Percentiles rank a stretch among this genome's conserved stretches.
Evolutionary conservation across 2,888 invertebrate genomes (phyloP).

Genomic region (Nephrotoma flavescens): DNA sequence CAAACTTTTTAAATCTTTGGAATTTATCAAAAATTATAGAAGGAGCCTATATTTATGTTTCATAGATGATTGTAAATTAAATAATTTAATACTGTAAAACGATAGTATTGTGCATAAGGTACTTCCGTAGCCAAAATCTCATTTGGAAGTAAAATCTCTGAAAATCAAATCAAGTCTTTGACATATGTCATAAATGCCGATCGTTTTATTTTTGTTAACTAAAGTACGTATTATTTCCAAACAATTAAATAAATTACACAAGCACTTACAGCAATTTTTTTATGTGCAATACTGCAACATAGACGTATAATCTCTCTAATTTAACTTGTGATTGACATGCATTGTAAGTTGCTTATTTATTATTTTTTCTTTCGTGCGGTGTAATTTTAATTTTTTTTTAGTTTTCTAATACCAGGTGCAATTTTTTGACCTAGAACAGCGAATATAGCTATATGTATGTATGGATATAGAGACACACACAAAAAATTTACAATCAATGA

Average conservation of each 20-base stretch:
- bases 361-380: not conserved
- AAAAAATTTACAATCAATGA: not conserved
- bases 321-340: not conserved
- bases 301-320: not conserved
- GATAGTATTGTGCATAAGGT: too few relatives aligned
- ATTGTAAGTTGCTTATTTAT: not conserved
- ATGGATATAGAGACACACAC: not conserved
- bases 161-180: not conserved
- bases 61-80: too few relatives aligned
- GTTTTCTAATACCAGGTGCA: not conserved
- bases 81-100: too few relatives aligned
- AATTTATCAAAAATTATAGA: too few relatives aligned
- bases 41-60: too few relatives aligned
- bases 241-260: not conserved
- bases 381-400: not conserved
- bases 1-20: too few relatives aligned
- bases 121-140: too few relatives aligned
- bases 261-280: not conserved
- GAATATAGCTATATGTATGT: not conserved
- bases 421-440: not conserved
- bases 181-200: not conserved
- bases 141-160: too few relatives aligned
- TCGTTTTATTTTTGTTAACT: not conserved
- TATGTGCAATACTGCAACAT: not conserved
- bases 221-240: not conserved